Conservation (phyloP, 2,888 invertebrate genomes). For the Neoscelio sp. region DNA sequence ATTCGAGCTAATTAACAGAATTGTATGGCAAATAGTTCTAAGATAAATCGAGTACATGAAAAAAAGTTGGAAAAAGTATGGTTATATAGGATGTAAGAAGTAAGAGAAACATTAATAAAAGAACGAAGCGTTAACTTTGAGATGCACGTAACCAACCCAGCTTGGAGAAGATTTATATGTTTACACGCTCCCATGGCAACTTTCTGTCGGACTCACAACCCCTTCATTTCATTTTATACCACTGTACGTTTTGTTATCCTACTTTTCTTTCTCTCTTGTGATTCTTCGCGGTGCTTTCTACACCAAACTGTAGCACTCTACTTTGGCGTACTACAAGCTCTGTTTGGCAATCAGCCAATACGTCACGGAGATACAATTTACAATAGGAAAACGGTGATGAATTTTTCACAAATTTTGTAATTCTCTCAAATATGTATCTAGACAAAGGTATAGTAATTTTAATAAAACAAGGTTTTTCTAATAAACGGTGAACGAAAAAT, state of each 20-base stretch:
- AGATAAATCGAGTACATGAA: slow-evolving; percentile 28
- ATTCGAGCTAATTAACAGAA: slow-evolving; percentile 39
- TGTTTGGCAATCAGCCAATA: slow-evolving; percentile 78
- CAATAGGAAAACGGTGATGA: slow-evolving; percentile 73
- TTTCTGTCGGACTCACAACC: slow-evolving; percentile 77
- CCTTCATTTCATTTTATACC: slow-evolving; percentile 77
- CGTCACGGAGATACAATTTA: slow-evolving; percentile 78
- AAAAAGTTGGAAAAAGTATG: slow-evolving; percentile 25
- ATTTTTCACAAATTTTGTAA: slow-evolving; percentile 64
- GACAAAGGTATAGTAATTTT: slow-evolving; percentile 43
- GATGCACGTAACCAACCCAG: slow-evolving; percentile 71
- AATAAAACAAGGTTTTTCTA: slow-evolving; percentile 41
- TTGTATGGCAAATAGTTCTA: slow-evolving; percentile 37
- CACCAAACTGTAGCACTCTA: slow-evolving; percentile 52
- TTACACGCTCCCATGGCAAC: slow-evolving; percentile 81
- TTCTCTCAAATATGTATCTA: slow-evolving; percentile 25
- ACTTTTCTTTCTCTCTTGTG: slow-evolving; percentile 64
- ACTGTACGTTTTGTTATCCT: slow-evolving; percentile 52
- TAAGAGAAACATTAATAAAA: slow-evolving; percentile 64
- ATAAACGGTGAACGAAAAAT: slow-evolving; percentile 30
- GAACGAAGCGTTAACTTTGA: slow-evolving; percentile 75
- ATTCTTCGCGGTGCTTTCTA: slow-evolving; percentile 39
- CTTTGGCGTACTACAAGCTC: slow-evolving; percentile 73
- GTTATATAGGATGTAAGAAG: slow-evolving; percentile 35
- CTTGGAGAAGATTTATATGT: slow-evolving; percentile 80